Evolutionary conservation across 2,113 vertebrate species (phyloP).

Genomic region (Lepus americanus): DNA sequence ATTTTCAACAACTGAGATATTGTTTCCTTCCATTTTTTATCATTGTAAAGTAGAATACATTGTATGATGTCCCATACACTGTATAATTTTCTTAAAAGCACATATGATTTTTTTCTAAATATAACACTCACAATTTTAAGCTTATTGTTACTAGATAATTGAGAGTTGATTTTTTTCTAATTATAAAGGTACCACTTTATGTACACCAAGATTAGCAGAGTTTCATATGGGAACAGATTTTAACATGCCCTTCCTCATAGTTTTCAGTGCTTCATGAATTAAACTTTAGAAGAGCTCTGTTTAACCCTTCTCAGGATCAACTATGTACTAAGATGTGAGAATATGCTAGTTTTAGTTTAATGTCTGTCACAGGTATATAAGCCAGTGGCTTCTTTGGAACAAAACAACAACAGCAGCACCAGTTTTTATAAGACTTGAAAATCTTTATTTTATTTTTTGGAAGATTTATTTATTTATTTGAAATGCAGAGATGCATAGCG

Average conservation of each 20-base stretch:
- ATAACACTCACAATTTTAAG: neutral
- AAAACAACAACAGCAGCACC: neutral
- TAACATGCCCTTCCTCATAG: neutral
- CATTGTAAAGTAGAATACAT: neutral
- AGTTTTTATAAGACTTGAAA: neutral
- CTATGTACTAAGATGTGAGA: neutral
- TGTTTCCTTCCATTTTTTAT: neutral
- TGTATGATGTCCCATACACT: too few species aligned
- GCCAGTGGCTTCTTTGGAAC: neutral
- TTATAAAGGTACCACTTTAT: neutral
- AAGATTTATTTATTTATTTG: too few species aligned
- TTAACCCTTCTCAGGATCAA: neutral
- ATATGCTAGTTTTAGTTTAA: neutral
- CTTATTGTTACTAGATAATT: neutral
- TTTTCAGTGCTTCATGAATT: slow-evolving; percentile 25
- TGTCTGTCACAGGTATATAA: neutral
- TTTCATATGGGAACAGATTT: neutral
- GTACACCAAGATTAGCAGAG: neutral
- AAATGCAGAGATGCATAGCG: too few species aligned
- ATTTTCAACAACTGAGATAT: neutral
- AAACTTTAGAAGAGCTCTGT: neutral
- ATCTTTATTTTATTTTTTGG: neutral
- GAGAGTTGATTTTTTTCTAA: neutral
- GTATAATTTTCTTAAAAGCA: neutral
- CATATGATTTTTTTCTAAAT: neutral